Conservation (phyloP, 2,888 invertebrate genomes). For the Craniophora ligustri region DNA sequence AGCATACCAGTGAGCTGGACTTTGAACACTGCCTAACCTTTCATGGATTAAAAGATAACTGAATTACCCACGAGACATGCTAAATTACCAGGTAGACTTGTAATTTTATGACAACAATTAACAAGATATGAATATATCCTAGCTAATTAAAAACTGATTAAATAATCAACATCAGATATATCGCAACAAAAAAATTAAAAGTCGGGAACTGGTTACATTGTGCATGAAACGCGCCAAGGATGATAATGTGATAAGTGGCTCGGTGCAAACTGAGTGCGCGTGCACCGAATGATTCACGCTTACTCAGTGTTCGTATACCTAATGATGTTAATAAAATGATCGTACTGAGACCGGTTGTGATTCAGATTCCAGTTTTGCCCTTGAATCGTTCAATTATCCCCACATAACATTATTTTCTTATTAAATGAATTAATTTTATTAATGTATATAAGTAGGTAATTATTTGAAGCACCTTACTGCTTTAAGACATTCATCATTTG, state of each 20-base stretch:
- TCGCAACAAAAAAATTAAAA: slow-evolving; percentile 16
- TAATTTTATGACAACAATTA: no score
- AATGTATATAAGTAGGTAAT: no score
- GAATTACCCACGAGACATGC: no score
- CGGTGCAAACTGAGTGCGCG: slow-evolving; percentile 63
- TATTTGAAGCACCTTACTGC: no score
- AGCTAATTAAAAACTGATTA: background rate
- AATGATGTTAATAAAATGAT: slow-evolving; percentile 42
- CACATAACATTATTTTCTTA: background rate
- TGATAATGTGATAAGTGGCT: slow-evolving; percentile 40
- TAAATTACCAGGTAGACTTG: no score
- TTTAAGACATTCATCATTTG: no score
- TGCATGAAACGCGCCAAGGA: slow-evolving; percentile 39
- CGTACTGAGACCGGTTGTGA: slow-evolving; percentile 18
- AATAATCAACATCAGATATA: slow-evolving; percentile 1
- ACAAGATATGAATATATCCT: no score
- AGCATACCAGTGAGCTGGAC: no score
- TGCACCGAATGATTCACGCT: slow-evolving; percentile 57
- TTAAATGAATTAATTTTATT: no score
- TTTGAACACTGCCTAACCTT: no score
- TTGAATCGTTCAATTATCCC: background rate
- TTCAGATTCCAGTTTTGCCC: slow-evolving; percentile 21
- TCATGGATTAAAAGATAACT: no score
- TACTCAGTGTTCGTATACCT: slow-evolving; percentile 35
- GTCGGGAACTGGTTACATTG: slow-evolving; percentile 34